Percentiles rank a stretch among this genome's conserved stretches.
Conservation (phyloP, 2,888 invertebrate species). For the Dioctria linearis region DNA sequence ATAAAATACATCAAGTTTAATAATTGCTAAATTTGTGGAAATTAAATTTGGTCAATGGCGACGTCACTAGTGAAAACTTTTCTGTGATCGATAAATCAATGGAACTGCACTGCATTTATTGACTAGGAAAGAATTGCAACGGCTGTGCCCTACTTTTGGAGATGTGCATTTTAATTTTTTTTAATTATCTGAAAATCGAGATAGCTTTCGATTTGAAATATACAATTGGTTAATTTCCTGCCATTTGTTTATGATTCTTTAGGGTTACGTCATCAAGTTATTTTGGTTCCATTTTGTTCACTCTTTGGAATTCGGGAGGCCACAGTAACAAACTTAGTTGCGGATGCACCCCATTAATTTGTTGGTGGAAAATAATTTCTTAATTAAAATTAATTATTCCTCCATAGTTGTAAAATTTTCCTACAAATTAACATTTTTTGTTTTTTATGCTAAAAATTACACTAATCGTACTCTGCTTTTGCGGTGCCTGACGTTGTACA, state of each 20-base stretch:
- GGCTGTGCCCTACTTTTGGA: constrained; percentile 27
- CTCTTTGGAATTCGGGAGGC: neutral
- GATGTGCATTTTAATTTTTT: neutral
- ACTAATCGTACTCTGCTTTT: no score
- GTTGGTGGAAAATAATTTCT: neutral
- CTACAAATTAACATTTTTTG: no score
- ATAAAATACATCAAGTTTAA: neutral
- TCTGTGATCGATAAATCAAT: constrained; percentile 52
- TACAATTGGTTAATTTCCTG: constrained; percentile 18
- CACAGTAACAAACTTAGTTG: neutral
- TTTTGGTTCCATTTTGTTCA: constrained; percentile 30
- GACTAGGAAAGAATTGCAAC: neutral
- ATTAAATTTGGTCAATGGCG: constrained; percentile 34
- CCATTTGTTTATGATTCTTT: constrained; percentile 38
- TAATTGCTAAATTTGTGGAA: neutral
- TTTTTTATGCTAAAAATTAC: no score
- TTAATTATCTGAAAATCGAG: neutral
- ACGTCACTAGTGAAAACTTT: constrained; percentile 50
- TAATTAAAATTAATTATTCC: no score
- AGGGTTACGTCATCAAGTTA: constrained; percentile 44
- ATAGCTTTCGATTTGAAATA: constrained; percentile 15
- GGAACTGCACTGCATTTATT: constrained; percentile 16
- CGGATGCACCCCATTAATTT: neutral
- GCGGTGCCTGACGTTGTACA: no score
- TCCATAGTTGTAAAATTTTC: no score